A percentile compares a stretch with the other conserved stretches of the same genome.
phyloP scores from a whole-genome alignment of 2,797 vertebrate species.

The Cetoscarus ocellatus region DNA sequence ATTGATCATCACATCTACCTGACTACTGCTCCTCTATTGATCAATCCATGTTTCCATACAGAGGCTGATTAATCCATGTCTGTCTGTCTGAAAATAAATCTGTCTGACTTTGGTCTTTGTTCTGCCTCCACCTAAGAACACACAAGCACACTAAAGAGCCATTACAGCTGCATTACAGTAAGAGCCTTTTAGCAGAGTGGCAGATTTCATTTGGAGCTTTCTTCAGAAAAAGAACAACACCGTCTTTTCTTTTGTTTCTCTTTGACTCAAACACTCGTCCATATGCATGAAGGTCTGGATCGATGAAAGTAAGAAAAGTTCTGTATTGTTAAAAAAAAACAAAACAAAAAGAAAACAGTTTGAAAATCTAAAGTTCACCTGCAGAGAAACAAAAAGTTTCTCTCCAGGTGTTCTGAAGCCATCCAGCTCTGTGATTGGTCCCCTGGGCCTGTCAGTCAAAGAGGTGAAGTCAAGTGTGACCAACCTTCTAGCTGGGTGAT shows the following conservation, averaged over 20 bases:
- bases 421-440: slow-evolving; percentile 74
- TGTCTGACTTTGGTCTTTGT: not conserved
- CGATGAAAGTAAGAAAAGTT: slow-evolving; percentile 35
- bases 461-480: slow-evolving; percentile 73
- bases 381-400: slow-evolving; percentile 15
- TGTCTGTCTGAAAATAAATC: not conserved
- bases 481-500: slow-evolving; percentile 59
- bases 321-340: slow-evolving; percentile 15
- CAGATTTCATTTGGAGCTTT: slow-evolving; percentile 30
- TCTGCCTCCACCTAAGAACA: not conserved
- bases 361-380: slow-evolving; percentile 33
- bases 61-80: too few relatives aligned
- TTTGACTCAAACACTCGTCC: slow-evolving; percentile 13
- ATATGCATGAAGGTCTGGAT: slow-evolving; percentile 17
- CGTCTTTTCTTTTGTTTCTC: slow-evolving; percentile 18
- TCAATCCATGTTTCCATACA: not conserved
- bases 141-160: slow-evolving; percentile 5
- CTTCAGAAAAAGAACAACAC: slow-evolving; percentile 15
- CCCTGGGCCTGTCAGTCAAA: slow-evolving; percentile 71
- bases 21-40: not conserved
- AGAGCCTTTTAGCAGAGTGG: slow-evolving; percentile 43
- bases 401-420: slow-evolving; percentile 58
- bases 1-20: not conserved
- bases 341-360: slow-evolving; percentile 30
- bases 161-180: slow-evolving; percentile 52